A percentile compares a stretch with the other conserved stretches of the same genome.
Conservation (phyloP, 2,888 invertebrate genomes). For the Macrosiphum euphorbiae region DNA sequence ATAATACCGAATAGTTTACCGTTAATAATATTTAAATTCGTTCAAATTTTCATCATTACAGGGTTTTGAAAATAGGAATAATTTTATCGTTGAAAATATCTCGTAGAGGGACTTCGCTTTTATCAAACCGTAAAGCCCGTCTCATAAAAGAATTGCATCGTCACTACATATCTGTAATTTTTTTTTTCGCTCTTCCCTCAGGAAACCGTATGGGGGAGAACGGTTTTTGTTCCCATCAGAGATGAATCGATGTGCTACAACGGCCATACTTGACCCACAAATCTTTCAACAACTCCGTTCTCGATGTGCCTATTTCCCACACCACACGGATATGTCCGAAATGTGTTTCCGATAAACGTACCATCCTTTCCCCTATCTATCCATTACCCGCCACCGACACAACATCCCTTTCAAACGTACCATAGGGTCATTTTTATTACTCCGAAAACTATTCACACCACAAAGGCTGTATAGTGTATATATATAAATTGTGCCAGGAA, state of each 20-base stretch:
- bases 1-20: neutral
- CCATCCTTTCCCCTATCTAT: neutral
- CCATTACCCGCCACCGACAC: neutral
- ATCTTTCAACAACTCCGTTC: slow-evolving; percentile 48
- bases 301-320: slow-evolving; percentile 13
- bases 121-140: slow-evolving; percentile 30
- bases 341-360: slow-evolving; percentile 61
- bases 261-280: slow-evolving; percentile 60
- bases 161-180: slow-evolving; percentile 44
- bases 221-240: slow-evolving; percentile 31
- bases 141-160: slow-evolving; percentile 30
- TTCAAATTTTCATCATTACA: neutral
- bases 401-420: neutral
- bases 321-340: slow-evolving; percentile 28
- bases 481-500: neutral
- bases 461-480: neutral
- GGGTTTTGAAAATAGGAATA: neutral
- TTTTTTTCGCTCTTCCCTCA: slow-evolving; percentile 3
- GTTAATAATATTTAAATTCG: neutral
- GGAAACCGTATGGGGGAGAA: slow-evolving; percentile 38
- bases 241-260: slow-evolving; percentile 57
- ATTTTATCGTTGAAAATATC: neutral
- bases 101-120: neutral
- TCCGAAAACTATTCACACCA: slow-evolving; percentile 45
- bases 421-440: slow-evolving; percentile 48